phyloP scores from a whole-genome alignment of 2,113 vertebrate genomes.

The Proteles cristata region DNA sequence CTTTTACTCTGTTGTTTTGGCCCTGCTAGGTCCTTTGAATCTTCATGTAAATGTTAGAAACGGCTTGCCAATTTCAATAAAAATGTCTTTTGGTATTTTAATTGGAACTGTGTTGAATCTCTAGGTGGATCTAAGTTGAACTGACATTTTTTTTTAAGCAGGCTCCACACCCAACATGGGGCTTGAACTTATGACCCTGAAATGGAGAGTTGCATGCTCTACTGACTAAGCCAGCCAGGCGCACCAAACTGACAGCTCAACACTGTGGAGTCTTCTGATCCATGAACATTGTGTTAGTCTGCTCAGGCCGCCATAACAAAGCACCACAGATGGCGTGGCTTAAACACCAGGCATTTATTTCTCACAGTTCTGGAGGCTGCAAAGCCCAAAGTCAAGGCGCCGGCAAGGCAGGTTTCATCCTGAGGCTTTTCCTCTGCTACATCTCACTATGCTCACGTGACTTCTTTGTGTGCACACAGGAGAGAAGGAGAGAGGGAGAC shows the following conservation, averaged over 20 bases:
- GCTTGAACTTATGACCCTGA: neutral
- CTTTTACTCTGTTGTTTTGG: neutral
- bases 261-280: neutral
- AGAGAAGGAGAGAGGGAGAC: neutral
- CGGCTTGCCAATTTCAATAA: neutral
- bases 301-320: neutral
- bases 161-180: neutral
- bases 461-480: neutral
- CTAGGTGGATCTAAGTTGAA: neutral
- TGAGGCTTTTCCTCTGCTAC: neutral
- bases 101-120: neutral
- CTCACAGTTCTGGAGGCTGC: neutral
- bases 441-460: neutral
- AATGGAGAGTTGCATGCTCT: neutral
- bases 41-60: neutral
- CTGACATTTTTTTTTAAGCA: neutral
- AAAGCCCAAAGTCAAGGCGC: neutral
- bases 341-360: neutral
- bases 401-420: neutral
- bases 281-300: neutral
- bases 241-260: neutral
- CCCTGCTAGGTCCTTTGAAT: neutral
- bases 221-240: neutral
- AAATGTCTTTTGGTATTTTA: conserved; percentile 22
- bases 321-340: neutral